Evolutionary conservation across 1,140 invertebrate species (phyloP).

Genomic region (Drosophila serrata): DNA sequence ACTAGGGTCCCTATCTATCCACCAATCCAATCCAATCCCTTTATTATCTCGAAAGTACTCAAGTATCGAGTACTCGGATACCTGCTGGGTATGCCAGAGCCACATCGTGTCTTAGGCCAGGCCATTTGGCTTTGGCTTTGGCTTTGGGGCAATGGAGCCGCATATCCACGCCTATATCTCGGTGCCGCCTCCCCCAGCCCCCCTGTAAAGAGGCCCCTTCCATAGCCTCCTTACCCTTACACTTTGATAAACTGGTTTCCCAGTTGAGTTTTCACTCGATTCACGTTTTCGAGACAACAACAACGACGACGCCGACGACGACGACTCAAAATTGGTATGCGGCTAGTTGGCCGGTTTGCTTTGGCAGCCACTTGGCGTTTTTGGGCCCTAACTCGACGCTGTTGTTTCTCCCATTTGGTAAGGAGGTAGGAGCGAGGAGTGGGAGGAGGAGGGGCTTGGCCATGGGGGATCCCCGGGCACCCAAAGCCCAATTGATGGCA

Average conservation of each 20-base stretch:
- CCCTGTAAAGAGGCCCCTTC: neutral
- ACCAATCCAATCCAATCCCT: neutral
- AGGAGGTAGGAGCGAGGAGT: neutral
- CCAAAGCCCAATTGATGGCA: conserved; percentile 61
- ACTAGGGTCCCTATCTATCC: neutral
- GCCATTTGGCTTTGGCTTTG: conserved; percentile 38
- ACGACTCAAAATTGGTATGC: conserved; percentile 77
- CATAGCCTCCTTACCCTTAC: neutral
- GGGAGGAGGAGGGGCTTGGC: neutral
- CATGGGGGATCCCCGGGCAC: conserved; percentile 34
- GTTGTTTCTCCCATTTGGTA: conserved; percentile 13
- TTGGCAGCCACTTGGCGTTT: conserved; percentile 18
- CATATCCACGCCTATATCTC: conserved; percentile 47
- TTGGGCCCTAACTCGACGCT: conserved; percentile 35
- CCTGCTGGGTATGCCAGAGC: conserved; percentile 9
- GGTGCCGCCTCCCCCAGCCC: neutral
- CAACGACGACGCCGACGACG: conserved; percentile 16
- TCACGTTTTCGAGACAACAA: conserved; percentile 70
- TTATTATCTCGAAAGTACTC: conserved; percentile 12
- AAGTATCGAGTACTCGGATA: conserved; percentile 6
- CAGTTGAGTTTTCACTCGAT: conserved; percentile 82
- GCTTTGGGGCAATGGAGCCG: conserved; percentile 33
- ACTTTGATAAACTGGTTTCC: conserved; percentile 62
- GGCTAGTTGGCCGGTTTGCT: conserved; percentile 50
- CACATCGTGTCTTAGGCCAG: conserved; percentile 29